Evolutionary conservation across 2,888 invertebrate genomes (phyloP), one percentile per base, ranked within the genome.

Genomic region (Eupithecia exiguata): DNA sequence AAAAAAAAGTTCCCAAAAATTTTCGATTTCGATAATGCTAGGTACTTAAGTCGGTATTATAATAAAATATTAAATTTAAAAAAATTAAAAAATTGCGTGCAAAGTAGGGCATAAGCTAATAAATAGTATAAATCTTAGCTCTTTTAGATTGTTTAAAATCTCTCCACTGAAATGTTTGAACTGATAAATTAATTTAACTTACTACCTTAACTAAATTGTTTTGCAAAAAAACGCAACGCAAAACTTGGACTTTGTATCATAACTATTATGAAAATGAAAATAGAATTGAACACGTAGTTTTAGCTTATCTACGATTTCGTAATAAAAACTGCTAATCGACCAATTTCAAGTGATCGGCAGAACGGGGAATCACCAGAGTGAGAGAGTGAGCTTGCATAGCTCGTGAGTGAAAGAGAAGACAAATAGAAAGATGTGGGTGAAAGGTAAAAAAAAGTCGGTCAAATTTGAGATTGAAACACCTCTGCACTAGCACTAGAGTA

Each of bases 281-380:
- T 38, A 38, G 35, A 35, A 62, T 62, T 6, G 35, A 18, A 35
- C 62, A 35, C 18, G 21, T 53, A 40, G 12, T 1, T 12, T 5
- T 53, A 40, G 12, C 10, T 12, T 5, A 62, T 63, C 63, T 63
- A 21, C 40, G 38, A 66, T 66, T 30, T 74, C 70, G 36, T 53
- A 70, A 70, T 49, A 40, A 63, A 49, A 53, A 49, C 67, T 35
- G 61, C 66, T 36, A 61, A 73, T 46, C 14, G 21, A 36, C 35
- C 36, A 49, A 49, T 21, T 46, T 16, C 63, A 58, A n/a, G 61
- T 66, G 25, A 67, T 63, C 36, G 36, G 75, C 62, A 74, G 74
- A 74, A 69, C 25, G 79, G 78, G 79, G 78, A 78, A 73, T 78
- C 69, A 78, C 76, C 65, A 12, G 70, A 70, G 68, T 46, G 72